Evolutionary conservation across 1,140 invertebrate species (phyloP).

Genomic region (Pectinophora gossypiella): DNA sequence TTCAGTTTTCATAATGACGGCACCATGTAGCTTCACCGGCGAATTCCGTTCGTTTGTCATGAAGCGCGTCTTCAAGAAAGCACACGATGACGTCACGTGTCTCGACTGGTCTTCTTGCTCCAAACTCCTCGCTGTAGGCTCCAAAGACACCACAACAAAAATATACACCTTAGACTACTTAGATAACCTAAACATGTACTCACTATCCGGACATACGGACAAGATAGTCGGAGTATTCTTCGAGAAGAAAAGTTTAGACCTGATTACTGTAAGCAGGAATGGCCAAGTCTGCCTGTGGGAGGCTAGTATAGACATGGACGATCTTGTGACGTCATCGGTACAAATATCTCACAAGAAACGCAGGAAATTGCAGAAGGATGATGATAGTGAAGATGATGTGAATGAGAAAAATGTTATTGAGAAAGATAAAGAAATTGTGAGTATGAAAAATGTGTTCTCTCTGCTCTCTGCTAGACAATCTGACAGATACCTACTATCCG

Average conservation of each 20-base stretch:
- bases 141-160: constrained; percentile 90
- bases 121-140: constrained; percentile 88
- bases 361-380: constrained; percentile 49
- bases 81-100: constrained; percentile 88
- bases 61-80: constrained; percentile 87
- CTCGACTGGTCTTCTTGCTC: constrained; percentile 96
- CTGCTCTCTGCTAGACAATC: too few species aligned
- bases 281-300: constrained; percentile 91
- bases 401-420: constrained; percentile 74
- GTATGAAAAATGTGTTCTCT: too few species aligned
- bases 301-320: constrained; percentile 83
- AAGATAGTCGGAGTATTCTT: constrained; percentile 91
- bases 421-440: constrained; percentile 67
- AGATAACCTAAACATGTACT: constrained; percentile 83
- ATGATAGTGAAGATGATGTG: constrained; percentile 78
- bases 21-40: constrained; percentile 86
- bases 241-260: constrained; percentile 88
- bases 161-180: constrained; percentile 86
- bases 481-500: too few species aligned
- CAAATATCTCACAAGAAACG: constrained; percentile 68
- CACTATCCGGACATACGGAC: constrained; percentile 89
- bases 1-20: constrained; percentile 90
- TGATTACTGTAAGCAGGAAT: constrained; percentile 85
- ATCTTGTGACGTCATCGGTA: constrained; percentile 74
- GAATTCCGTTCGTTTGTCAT: constrained; percentile 93